phyloP scores from a whole-genome alignment of 2,888 invertebrate species.

The Meliscaeva auricollis region DNA sequence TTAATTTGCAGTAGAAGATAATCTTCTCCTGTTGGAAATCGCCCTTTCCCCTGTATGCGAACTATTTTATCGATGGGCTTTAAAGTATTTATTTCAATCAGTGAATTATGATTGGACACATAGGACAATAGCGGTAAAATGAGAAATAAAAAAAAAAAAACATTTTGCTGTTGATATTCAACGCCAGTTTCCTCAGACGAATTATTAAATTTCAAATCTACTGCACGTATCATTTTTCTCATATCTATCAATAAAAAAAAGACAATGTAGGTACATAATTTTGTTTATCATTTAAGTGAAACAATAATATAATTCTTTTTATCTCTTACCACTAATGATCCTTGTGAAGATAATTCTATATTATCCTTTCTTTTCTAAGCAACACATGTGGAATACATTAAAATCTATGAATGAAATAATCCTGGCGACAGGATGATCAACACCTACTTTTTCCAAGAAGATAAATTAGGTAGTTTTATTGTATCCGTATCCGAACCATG shows the following conservation, averaged over 20 bases:
- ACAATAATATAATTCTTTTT: neutral
- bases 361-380: neutral
- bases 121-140: no score
- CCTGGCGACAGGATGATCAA: slow-evolving; percentile 22
- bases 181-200: no score
- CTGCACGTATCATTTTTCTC: no score
- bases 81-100: no score
- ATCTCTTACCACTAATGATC: slow-evolving; percentile 1
- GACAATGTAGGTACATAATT: neutral
- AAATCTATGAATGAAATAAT: neutral
- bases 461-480: slow-evolving; percentile 1
- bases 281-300: slow-evolving; percentile 1
- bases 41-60: no score
- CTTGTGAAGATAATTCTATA: neutral
- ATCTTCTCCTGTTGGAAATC: no score
- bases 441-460: slow-evolving; percentile 20
- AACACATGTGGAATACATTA: neutral
- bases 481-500: neutral
- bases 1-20: no score
- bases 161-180: no score
- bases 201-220: no score
- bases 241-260: neutral
- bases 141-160: no score
- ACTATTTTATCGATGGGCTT: no score
- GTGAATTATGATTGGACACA: no score